Evolutionary conservation across 1,140 invertebrate species (phyloP), one percentile per base, ranked within the genome.

Genomic region (Trigoniulus corallinus): DNA sequence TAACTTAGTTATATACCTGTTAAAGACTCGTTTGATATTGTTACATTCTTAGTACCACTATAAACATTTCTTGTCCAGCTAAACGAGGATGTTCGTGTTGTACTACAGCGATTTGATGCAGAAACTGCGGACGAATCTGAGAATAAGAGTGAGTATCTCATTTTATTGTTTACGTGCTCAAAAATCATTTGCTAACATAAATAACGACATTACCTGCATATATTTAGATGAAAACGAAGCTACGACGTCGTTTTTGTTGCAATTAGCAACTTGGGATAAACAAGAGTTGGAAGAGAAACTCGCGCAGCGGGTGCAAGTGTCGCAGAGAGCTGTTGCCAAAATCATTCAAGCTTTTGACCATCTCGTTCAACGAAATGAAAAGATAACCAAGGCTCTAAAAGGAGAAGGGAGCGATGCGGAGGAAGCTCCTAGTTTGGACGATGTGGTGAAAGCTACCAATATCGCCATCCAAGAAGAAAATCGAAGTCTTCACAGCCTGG

Each of bases 211-310:
- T 34, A 7, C n/a, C n/a, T n/a, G n/a, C n/a, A 47, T 53, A 27
- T 45, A 63, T 77, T 43, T 60, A 89, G 86, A 95, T 78, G 91
- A 96, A 67, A 91, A 87, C 72, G 88, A 93, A 71, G 89, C 89
- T 1, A 94, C 91, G 7, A 96, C 88, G 37, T 94, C 91, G 27
- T 97, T 97, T 66, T 73, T 97, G 18, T 85, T 91, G 66, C 84
- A 94, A 61, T 67, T 98, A n/a, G 94, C 92, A 22, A 94, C 91
- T 12, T 96, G 92, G 92, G 92, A 98, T 65, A 93, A 93, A 62
- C 87, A 94, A 62, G 93, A 98, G 64, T 69, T 96, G 48, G 91
- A 97, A 67, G 89, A 94, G 56, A 92, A 94, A 65, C 74, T 96
- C 21, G 87, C 88, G 2, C 92, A 95, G 69, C 71, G 91, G 51